Conservation (phyloP, 2,888 invertebrate genomes). For the Xanthorhoe spadicearia region DNA sequence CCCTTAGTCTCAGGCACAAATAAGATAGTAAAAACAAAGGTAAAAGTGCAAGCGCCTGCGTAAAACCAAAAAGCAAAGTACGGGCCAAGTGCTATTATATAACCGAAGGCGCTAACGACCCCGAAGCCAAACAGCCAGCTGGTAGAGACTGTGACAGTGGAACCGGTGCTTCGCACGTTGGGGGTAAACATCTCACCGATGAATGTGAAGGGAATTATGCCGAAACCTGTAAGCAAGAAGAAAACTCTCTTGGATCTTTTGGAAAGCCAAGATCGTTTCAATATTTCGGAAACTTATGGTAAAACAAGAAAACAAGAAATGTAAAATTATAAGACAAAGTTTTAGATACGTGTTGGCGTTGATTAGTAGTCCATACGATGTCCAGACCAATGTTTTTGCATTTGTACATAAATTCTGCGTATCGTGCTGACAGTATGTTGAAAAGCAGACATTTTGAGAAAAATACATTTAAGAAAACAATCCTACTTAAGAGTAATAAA, state of each 20-base stretch:
- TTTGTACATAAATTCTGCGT: too few species aligned
- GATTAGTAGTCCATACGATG: too few species aligned
- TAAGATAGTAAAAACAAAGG: constrained; percentile 47
- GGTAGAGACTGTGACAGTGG: constrained; percentile 45
- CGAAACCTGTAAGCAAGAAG: constrained; percentile 48
- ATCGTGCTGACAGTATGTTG: too few species aligned
- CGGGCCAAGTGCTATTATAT: constrained; percentile 46
- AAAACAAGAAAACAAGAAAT: too few species aligned
- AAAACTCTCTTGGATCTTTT: background rate
- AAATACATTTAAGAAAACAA: too few species aligned
- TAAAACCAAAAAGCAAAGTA: constrained; percentile 51
- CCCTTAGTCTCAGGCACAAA: constrained; percentile 59
- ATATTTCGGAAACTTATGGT: too few species aligned
- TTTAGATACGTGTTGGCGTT: too few species aligned
- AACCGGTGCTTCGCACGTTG: constrained; percentile 53
- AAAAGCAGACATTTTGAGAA: too few species aligned
- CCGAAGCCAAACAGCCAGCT: constrained; percentile 51
- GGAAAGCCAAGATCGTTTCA: too few species aligned
- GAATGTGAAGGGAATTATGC: constrained; percentile 53
- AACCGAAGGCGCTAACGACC: constrained; percentile 47
- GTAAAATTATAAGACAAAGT: too few species aligned
- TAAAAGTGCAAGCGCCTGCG: constrained; percentile 38
- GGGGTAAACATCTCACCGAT: constrained; percentile 57
- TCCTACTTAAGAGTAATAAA: too few species aligned
- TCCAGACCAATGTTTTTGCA: too few species aligned